phyloP scores from a whole-genome alignment of 2,113 vertebrate genomes.

The Gymnorhina tibicen region DNA sequence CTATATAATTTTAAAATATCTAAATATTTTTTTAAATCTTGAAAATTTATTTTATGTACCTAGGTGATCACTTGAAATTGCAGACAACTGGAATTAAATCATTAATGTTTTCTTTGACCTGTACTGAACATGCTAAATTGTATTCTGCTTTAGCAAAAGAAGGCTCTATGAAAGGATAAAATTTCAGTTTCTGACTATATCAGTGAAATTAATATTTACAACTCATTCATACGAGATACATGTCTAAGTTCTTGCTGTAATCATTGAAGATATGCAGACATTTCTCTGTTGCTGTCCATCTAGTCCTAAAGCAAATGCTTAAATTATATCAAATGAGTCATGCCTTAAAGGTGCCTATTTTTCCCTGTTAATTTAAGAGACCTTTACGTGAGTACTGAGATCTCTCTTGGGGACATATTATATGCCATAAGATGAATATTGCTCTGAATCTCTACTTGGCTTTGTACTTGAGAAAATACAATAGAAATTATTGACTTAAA shows the following conservation, averaged over 20 bases:
- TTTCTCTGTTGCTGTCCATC: conserved; percentile 18
- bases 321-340: conserved; percentile 1
- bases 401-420: neutral
- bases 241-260: neutral
- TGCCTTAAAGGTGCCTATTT: neutral
- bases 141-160: neutral
- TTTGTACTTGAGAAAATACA: neutral
- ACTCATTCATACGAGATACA: neutral
- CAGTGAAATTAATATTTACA: neutral
- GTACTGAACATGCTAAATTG: neutral
- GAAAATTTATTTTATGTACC: neutral
- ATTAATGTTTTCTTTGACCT: neutral
- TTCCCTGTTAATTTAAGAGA: neutral
- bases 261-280: neutral
- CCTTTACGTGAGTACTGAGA: neutral
- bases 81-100: neutral
- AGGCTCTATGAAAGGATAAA: neutral
- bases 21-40: neutral
- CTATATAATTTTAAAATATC: neutral
- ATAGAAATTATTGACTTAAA: neutral
- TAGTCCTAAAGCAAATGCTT: neutral
- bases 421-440: neutral
- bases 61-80: neutral
- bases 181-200: neutral
- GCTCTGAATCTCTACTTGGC: neutral